Conservation (phyloP, 2,797 vertebrate genomes). For the Lagorchestes hirsutus region DNA sequence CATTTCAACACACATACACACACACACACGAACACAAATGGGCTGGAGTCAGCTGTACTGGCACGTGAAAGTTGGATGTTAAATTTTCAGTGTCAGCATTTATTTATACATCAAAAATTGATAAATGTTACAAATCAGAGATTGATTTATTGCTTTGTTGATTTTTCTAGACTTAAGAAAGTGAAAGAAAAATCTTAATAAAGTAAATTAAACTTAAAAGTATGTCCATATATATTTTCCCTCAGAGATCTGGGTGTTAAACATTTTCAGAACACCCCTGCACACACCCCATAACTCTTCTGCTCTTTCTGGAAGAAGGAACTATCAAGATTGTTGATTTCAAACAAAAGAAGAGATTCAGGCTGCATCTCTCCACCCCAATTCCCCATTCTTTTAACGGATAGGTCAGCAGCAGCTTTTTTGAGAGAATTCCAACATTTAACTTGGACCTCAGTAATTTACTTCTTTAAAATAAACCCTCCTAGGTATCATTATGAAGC, state of each 20-base stretch:
- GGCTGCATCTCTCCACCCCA: too few species aligned
- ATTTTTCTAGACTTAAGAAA: not conserved
- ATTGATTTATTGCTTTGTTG: not conserved
- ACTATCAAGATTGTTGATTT: not conserved
- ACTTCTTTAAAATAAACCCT: not conserved
- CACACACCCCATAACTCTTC: not conserved
- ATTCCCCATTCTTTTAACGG: not conserved
- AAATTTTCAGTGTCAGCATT: not conserved
- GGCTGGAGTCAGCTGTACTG: not conserved
- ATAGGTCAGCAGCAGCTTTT: not conserved
- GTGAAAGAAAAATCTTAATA: not conserved
- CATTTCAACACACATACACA: not conserved
- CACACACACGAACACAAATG: too few species aligned
- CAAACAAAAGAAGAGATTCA: not conserved
- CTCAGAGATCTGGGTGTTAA: not conserved
- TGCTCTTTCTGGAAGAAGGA: not conserved
- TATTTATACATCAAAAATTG: not conserved
- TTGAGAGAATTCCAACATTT: constrained; percentile 6
- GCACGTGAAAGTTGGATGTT: not conserved
- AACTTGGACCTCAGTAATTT: not conserved
- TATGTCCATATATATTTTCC: not conserved
- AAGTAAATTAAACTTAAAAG: not conserved
- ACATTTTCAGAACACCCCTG: not conserved
- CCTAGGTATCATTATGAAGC: not conserved
- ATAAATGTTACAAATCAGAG: not conserved